Evolutionary conservation across 2,888 invertebrate genomes (phyloP), one percentile per base, ranked within the genome.

Genomic region (Linnaemya tessellans): DNA sequence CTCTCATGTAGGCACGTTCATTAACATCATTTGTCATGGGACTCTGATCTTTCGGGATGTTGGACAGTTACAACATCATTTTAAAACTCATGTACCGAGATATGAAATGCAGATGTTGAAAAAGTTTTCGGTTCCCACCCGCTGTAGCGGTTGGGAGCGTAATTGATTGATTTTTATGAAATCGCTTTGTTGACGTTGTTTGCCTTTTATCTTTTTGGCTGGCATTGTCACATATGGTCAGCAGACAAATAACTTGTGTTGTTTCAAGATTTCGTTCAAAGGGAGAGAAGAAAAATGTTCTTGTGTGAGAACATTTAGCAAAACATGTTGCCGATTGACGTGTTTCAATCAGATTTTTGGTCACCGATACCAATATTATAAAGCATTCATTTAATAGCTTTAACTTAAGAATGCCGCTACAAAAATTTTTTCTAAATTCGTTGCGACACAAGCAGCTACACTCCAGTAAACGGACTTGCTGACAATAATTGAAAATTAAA

Each of bases 161-260:
- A 20, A 22, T 62, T 73, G 62, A 49, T 73, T 35, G 35, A 35
- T 15, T 62, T 73, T 73, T 73, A 46, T 30, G 38, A 62, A 60
- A 73, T 35, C 3, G 43, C 8, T 49, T 62, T 49, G 9, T 38
- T 46, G 7, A 7, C 8, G 30, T 22, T 54, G 54, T 18, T 18
- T 49, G 15, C 7, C 15, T 58, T 58, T 70, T 58, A 49, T 1
- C 49, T 13, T 20, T 3, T 41, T 35, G 10, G 25, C 54, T 43
- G 2, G 1, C 1, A 43, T 30, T 56, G 77, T 56, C 71, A 58
- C 64, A 82, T 82, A 71, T 77, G 77, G 54, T 71, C 38, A 67
- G 46, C 49, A 75, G 77, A 65, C 77, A 51, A 18, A 49, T 22
- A 71, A 65, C 65, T 71, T 71, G 46, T 82, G 71, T 77, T 65